Evolutionary conservation across 2,113 vertebrate species (phyloP).

Genomic region (Corydoras maculifer): DNA sequence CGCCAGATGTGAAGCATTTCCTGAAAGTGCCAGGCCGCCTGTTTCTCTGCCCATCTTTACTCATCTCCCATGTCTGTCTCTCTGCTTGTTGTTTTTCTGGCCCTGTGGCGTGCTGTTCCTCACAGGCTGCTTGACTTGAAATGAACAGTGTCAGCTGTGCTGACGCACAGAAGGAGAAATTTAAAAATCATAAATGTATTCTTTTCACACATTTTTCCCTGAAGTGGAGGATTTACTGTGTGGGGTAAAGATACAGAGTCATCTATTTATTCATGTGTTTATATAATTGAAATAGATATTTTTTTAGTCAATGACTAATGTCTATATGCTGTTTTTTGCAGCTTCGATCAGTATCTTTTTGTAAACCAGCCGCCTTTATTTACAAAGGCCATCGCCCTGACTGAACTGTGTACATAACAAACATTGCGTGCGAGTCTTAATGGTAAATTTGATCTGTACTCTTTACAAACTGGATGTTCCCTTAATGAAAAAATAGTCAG

Average conservation of each 20-base stretch:
- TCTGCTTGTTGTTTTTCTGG: slow-evolving; percentile 15
- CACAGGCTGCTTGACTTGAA: slow-evolving; percentile 68
- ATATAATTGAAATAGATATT: slow-evolving; percentile 84
- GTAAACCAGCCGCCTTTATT: slow-evolving; percentile 94
- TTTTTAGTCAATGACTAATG: slow-evolving; percentile 99
- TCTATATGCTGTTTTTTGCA: slow-evolving; percentile 92
- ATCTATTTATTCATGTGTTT: slow-evolving; percentile 90
- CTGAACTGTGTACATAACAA: slow-evolving; percentile 24
- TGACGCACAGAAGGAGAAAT: slow-evolving; percentile 52
- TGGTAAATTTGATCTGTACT: no score
- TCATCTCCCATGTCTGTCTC: neutral
- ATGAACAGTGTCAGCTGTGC: slow-evolving; percentile 61
- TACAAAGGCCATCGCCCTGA: slow-evolving; percentile 75
- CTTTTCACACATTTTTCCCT: slow-evolving; percentile 37
- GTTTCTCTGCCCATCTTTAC: slow-evolving; percentile 3
- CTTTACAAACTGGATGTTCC: no score
- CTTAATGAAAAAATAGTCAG: no score
- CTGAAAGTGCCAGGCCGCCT: slow-evolving; percentile 8
- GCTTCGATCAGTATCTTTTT: slow-evolving; percentile 82
- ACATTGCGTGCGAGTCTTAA: no score
- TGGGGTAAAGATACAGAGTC: slow-evolving; percentile 54
- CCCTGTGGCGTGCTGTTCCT: slow-evolving; percentile 36
- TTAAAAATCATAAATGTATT: slow-evolving; percentile 27
- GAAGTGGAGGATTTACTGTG: slow-evolving; percentile 46
- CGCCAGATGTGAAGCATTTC: slow-evolving; percentile 16